Evolutionary conservation across 2,888 invertebrate species (phyloP).

Genomic region (Tetheella fluctuosa): DNA sequence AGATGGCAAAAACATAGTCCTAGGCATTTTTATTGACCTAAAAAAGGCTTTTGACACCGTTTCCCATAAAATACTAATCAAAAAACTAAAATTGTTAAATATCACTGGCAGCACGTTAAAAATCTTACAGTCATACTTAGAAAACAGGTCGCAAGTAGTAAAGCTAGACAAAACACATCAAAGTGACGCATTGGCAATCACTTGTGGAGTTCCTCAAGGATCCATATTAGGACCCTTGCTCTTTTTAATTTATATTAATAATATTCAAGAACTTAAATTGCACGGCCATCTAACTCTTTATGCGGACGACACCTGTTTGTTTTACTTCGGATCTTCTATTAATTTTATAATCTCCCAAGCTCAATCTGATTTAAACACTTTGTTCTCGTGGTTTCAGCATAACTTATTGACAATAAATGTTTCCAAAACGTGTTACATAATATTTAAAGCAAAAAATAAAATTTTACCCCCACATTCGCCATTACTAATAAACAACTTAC

Average conservation of each 20-base stretch:
- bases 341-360: no score
- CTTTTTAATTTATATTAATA: not conserved
- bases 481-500: no score
- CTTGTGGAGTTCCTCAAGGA: not conserved
- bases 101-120: not conserved
- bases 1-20: conserved; percentile 15
- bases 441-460: no score
- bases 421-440: no score
- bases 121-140: not conserved
- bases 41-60: conserved; percentile 18
- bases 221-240: not conserved
- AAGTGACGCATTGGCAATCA: not conserved
- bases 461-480: no score
- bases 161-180: not conserved
- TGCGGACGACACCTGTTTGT: no score
- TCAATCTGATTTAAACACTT: no score
- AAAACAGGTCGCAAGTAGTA: not conserved
- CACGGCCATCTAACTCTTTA: no score
- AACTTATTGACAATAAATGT: no score
- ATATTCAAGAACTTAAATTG: no score
- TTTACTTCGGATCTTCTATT: no score
- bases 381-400: no score
- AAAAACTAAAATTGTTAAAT: not conserved
- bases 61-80: not conserved
- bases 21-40: conserved; percentile 16